phyloP scores from a whole-genome alignment of 2,113 vertebrate genomes.

The Esox niger region DNA sequence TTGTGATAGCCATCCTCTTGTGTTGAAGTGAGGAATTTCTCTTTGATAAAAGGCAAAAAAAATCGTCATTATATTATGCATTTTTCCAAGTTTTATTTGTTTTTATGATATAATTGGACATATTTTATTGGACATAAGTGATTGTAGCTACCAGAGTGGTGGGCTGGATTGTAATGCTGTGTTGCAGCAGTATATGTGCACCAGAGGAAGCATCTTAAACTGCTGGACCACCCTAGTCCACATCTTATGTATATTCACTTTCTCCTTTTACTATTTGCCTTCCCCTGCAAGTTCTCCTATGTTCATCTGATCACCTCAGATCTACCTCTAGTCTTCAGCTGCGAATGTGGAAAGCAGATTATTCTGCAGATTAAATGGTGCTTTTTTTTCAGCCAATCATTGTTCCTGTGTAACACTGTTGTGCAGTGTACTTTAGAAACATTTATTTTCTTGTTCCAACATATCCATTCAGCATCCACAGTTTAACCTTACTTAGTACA shows the following conservation, averaged over 20 bases:
- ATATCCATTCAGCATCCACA: no score
- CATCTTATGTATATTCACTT: neutral
- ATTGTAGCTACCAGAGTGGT: no score
- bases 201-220: no score
- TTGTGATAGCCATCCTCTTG: neutral
- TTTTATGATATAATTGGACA: no score
- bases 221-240: no score
- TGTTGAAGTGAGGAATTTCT: neutral
- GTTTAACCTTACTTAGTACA: no score
- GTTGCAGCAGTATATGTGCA: no score
- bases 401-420: conserved; percentile 7
- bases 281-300: neutral
- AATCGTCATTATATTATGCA: no score
- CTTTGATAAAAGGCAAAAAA: neutral
- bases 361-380: neutral
- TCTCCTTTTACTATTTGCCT: neutral
- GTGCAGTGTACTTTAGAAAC: neutral
- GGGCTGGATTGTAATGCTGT: no score
- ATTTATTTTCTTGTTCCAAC: neutral
- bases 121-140: no score
- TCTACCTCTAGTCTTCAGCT: neutral
- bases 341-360: conserved; percentile 1
- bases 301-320: neutral
- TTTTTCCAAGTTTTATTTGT: no score
- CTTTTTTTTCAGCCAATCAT: neutral